Evolutionary conservation across 2,797 vertebrate species (phyloP).

Genomic region (Falco biarmicus): DNA sequence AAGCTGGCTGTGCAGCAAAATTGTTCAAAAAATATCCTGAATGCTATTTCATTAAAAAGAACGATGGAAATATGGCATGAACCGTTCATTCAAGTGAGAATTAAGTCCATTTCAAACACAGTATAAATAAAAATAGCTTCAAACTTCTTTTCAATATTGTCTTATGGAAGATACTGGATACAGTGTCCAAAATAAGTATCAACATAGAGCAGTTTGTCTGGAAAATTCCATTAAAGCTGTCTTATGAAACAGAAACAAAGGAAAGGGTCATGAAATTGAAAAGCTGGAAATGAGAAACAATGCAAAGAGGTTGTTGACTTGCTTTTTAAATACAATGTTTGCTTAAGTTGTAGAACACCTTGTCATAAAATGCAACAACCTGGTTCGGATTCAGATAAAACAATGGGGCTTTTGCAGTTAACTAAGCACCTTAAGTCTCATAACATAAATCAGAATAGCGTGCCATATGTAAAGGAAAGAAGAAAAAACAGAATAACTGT

Average conservation of each 20-base stretch:
- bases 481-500: not conserved
- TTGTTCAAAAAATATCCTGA: not conserved
- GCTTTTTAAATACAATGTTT: not conserved
- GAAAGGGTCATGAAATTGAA: not conserved
- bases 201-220: not conserved
- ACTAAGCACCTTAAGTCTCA: not conserved
- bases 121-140: not conserved
- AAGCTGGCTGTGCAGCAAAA: not conserved
- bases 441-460: not conserved
- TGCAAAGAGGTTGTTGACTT: not conserved
- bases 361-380: not conserved
- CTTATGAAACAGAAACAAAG: not conserved
- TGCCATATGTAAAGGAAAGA: not conserved
- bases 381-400: not conserved
- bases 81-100: not conserved
- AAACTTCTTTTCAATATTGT: not conserved
- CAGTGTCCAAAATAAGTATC: not conserved
- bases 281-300: not conserved
- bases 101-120: not conserved
- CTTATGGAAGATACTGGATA: not conserved
- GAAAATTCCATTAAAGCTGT: not conserved
- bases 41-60: not conserved
- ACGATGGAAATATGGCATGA: rapidly evolving
- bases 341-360: not conserved
- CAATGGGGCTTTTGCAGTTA: not conserved